Conservation (phyloP, 37 sponge, comb jelly and placozoan genomes). For the Dysidea cf. avara region DNA sequence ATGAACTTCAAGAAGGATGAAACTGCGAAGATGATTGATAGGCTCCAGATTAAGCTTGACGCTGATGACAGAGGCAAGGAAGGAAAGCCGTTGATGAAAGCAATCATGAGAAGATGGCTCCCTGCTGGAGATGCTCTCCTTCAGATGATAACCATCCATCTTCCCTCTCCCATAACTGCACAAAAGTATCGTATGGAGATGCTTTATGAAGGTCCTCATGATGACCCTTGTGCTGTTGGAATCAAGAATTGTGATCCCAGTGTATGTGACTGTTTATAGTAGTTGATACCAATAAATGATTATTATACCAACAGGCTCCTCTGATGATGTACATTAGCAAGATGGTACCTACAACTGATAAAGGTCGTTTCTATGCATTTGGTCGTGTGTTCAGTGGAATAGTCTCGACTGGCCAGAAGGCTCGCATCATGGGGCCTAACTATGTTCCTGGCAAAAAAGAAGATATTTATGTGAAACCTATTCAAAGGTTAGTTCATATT, state of each 20-base stretch:
- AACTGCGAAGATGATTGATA: slow-evolving; percentile 75
- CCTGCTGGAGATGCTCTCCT: slow-evolving; percentile 78
- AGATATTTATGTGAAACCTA: slow-evolving; percentile 63
- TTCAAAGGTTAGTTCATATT: slow-evolving; percentile 53
- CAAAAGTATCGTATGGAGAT: slow-evolving; percentile 77
- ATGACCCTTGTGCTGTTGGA: slow-evolving; percentile 54
- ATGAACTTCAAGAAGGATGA: slow-evolving; percentile 75
- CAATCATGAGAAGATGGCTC: slow-evolving; percentile 70
- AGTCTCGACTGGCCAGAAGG: slow-evolving; percentile 63
- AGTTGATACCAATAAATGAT: background rate
- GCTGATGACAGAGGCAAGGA: slow-evolving; percentile 36
- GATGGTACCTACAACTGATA: slow-evolving; percentile 77
- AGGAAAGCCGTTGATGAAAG: slow-evolving; percentile 64
- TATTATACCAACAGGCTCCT: slow-evolving; percentile 36
- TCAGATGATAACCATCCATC: slow-evolving; percentile 81
- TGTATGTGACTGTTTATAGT: slow-evolving; percentile 22
- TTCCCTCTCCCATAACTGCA: slow-evolving; percentile 77
- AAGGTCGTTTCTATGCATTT: slow-evolving; percentile 79
- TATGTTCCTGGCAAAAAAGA: slow-evolving; percentile 74
- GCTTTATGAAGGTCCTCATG: slow-evolving; percentile 79
- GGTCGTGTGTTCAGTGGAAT: slow-evolving; percentile 81
- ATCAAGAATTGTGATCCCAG: slow-evolving; percentile 70
- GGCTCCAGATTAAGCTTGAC: slow-evolving; percentile 48
- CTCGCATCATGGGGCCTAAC: slow-evolving; percentile 83
- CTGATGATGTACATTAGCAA: slow-evolving; percentile 74